Evolutionary conservation across 1,140 invertebrate genomes (phyloP).

Genomic region (Grapholita molesta): DNA sequence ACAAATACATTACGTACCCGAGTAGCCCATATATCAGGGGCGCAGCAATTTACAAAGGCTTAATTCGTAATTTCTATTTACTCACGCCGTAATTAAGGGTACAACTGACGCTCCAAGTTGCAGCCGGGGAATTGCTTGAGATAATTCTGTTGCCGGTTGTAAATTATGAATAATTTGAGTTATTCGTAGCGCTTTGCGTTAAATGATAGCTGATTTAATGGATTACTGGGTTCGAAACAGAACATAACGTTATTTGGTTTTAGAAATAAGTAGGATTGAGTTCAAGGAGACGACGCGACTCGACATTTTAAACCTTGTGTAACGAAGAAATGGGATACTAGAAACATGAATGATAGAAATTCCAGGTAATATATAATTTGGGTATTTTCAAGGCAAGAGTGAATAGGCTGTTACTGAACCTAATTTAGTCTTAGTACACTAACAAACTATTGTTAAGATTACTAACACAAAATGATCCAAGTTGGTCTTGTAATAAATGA

Average conservation of each 20-base stretch:
- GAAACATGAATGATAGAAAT: too few species aligned
- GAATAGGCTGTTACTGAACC: too few species aligned
- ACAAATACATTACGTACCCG: not conserved
- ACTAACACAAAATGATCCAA: too few species aligned
- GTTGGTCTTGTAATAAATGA: too few species aligned
- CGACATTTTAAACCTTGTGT: too few species aligned
- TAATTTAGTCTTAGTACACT: too few species aligned
- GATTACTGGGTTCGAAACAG: not conserved
- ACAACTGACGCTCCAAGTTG: not conserved
- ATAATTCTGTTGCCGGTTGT: not conserved
- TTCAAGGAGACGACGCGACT: too few species aligned
- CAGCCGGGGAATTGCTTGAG: not conserved
- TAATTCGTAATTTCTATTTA: constrained; percentile 3
- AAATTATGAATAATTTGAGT: not conserved
- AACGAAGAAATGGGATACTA: too few species aligned
- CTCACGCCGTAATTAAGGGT: not conserved
- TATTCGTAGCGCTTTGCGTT: not conserved
- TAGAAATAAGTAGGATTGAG: too few species aligned
- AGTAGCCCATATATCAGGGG: not conserved
- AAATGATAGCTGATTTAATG: not conserved
- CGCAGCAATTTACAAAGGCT: not conserved
- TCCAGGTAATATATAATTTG: too few species aligned
- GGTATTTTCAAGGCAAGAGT: too few species aligned
- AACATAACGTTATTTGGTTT: not conserved
- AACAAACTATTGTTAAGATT: too few species aligned